Base-by-base conservation (phyloP, 1,140 invertebrate species). In the Dicyema japonicum region DNA sequence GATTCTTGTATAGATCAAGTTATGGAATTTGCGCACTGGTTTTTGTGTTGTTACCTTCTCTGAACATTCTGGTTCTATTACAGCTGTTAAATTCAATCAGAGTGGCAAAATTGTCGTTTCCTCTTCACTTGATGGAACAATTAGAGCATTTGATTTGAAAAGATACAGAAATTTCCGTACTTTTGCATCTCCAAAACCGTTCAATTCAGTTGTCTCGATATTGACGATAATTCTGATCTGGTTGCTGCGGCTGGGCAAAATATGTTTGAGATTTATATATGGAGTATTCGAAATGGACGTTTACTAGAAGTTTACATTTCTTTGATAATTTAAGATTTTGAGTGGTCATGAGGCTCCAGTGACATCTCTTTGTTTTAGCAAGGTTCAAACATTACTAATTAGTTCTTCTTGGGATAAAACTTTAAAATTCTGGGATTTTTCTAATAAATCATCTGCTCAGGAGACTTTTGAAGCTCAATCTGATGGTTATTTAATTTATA, bases 131-230 rank as follows among this genome's bases (percentile, higher is more conserved):
- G 82, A 92, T 58, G 82, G 85, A 6, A 88, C 82, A 9, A 71
- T 85, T 0, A 50, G 82, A 40, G 78, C 78, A 5, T 88, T 72
- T 54, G 82, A 92, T 58, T 49, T 88, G 17, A 65, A 61, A 5
- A 64, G 69, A 33, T 92, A 92, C 50, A 67, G 80, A 28, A 92
- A 92, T 50, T 92, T 92, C 52, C 63, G 74, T 33, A 92, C 82
- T 1, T 66, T 88, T 27, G 75, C 76, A 0, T 72, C 75, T 0
- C 72, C 75, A 0, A 57, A 62, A 34, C 67, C 72, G 69, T 69
- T 0, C 80, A 92, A 50, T 85, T 94, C 47, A 63, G 65, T n/a
- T 76, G 72, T 43, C 56, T 88, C 2, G 64, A 74, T 2, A 44
- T 90, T 5, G 80, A 92, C 46, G 54, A 60, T 4, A 72, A 66